These are phyloP conservation scores for Cheilosia soror DNA, from an alignment of 2,888 invertebrate genomes.

Conservation along the genomic window DNA sequence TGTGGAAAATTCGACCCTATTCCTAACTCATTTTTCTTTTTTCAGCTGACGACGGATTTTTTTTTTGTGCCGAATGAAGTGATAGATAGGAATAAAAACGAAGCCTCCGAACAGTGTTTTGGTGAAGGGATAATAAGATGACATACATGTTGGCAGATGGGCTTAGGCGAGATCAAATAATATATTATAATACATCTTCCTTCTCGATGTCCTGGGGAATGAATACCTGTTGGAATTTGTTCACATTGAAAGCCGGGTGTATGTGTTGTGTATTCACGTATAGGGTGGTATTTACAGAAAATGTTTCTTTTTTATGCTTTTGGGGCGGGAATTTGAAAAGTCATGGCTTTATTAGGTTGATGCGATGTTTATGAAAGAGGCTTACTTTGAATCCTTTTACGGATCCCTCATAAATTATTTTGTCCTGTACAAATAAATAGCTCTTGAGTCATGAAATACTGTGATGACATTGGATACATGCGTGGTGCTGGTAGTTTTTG, in stretches of 20 bases:
- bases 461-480: not conserved
- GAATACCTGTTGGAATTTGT: conserved; percentile 62
- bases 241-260: not conserved
- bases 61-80: not conserved
- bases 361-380: conserved; percentile 46
- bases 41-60: conserved; percentile 46
- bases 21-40: not conserved
- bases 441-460: conserved; percentile 35
- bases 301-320: conserved; percentile 34
- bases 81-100: not conserved
- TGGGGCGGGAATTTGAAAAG: conserved; percentile 14
- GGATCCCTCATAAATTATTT: conserved; percentile 59
- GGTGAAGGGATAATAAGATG: conserved; percentile 46
- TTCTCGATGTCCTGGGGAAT: conserved; percentile 19
- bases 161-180: conserved; percentile 64
- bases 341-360: conserved; percentile 49
- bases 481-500: not conserved
- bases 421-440: conserved; percentile 37
- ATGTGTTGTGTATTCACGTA: too few species aligned
- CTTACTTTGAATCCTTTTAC: conserved; percentile 45
- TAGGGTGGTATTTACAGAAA: conserved; percentile 25
- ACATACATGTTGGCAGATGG: conserved; percentile 57
- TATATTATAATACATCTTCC: conserved; percentile 51
- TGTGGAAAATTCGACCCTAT: conserved; percentile 48
- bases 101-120: conserved; percentile 13